A percentile compares a stretch with the other conserved stretches of the same genome.
These are phyloP conservation scores for Promerops cafer DNA, from an alignment of 2,113 vertebrate species.

Conservation along the genomic window DNA sequence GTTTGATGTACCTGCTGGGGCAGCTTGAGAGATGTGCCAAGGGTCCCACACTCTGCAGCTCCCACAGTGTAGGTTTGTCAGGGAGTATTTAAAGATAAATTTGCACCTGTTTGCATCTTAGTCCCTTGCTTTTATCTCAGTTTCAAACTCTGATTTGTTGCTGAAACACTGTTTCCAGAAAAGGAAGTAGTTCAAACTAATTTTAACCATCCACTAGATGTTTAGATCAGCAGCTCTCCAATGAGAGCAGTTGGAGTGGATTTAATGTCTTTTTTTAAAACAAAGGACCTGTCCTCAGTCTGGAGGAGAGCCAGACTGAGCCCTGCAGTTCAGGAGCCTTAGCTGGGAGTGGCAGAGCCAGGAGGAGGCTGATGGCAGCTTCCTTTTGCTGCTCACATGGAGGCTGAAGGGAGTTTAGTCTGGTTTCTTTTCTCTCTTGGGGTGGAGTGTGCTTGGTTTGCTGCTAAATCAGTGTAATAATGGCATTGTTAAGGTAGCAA, in stretches of 20 bases:
- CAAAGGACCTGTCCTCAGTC: too few relatives aligned
- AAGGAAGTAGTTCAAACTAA: background rate
- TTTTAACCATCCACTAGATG: background rate
- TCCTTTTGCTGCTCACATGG: background rate
- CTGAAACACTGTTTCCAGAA: background rate
- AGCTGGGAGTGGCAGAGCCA: background rate
- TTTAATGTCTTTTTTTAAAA: background rate
- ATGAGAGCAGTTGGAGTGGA: background rate
- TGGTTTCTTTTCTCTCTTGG: background rate
- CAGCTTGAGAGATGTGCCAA: background rate
- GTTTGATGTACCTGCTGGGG: background rate
- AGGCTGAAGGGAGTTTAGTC: background rate
- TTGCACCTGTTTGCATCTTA: background rate
- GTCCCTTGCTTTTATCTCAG: background rate
- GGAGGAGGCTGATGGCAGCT: background rate
- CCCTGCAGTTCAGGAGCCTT: background rate
- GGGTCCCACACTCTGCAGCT: background rate
- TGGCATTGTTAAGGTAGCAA: background rate
- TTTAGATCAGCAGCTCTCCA: background rate
- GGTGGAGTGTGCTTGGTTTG: background rate
- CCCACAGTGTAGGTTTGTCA: background rate
- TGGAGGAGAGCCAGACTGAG: background rate
- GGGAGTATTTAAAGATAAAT: background rate
- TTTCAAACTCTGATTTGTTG: background rate
- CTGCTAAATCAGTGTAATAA: background rate